A percentile compares a stretch with the other conserved stretches of the same genome.
These are phyloP conservation scores for Hiodon alosoides DNA, from an alignment of 2,113 vertebrate species.

Conservation along the genomic window DNA sequence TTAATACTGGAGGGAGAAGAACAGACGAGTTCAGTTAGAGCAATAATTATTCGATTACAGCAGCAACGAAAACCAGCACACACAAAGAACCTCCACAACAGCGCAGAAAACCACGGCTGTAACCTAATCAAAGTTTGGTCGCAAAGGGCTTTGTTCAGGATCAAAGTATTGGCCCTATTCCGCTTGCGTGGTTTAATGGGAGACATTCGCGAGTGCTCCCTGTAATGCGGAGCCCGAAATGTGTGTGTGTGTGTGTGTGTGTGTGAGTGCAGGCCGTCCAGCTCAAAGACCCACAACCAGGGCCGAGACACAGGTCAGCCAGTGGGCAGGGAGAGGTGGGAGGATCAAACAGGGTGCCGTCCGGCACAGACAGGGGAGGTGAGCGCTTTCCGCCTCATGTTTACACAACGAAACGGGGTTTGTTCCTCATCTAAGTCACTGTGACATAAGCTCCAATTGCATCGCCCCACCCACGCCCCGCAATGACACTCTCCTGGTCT, in stretches of 20 bases:
- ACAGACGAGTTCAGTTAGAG: too few relatives aligned
- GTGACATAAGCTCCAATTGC: neutral
- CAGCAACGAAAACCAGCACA: too few relatives aligned
- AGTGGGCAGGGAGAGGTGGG: neutral
- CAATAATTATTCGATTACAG: too few relatives aligned
- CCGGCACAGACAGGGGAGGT: constrained; percentile 23
- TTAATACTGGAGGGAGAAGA: too few relatives aligned
- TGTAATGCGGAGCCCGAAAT: neutral
- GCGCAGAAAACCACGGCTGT: too few relatives aligned
- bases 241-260: neutral
- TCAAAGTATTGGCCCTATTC: constrained; percentile 33
- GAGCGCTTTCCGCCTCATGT: constrained; percentile 21
- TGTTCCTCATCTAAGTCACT: neutral
- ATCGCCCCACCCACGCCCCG: neutral
- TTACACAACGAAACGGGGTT: constrained; percentile 4
- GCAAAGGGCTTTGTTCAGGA: constrained; percentile 13
- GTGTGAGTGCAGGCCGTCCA: neutral
- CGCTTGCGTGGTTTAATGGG: constrained; percentile 16
- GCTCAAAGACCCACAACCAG: neutral
- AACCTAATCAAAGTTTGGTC: neutral
- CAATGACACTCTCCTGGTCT: neutral
- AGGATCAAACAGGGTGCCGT: neutral
- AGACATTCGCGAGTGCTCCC: constrained; percentile 3
- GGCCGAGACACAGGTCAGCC: neutral
- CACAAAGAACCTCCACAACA: too few relatives aligned